Conservation (phyloP, 2,888 invertebrate genomes). For the Myopa tessellatipennis region DNA sequence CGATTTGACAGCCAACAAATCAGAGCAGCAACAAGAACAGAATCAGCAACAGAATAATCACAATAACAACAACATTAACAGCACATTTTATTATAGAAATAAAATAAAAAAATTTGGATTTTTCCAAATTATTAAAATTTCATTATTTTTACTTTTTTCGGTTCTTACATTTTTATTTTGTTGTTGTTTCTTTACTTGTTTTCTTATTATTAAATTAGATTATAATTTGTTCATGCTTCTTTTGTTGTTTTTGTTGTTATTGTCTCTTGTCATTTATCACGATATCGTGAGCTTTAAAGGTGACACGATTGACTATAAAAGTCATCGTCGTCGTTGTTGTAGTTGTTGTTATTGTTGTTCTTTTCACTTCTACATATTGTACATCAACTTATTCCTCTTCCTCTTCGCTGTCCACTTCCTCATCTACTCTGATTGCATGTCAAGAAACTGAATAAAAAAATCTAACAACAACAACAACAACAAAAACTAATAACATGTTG, state of each 20-base stretch:
- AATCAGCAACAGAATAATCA: no score
- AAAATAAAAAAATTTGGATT: no score
- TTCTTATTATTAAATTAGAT: background rate
- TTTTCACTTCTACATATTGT: background rate
- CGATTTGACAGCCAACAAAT: no score
- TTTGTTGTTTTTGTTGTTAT: background rate
- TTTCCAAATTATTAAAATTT: no score
- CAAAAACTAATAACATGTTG: conserved; percentile 25
- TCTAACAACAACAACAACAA: conserved; percentile 3
- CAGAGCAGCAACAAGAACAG: no score
- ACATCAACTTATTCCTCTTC: background rate
- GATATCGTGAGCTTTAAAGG: conserved; percentile 38
- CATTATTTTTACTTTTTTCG: no score
- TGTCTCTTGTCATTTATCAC: conserved; percentile 19
- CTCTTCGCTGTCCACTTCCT: background rate
- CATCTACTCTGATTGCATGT: background rate
- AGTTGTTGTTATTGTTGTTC: conserved; percentile 8
- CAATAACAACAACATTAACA: no score
- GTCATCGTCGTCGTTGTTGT: background rate
- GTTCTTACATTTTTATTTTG: background rate
- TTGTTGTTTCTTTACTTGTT: background rate
- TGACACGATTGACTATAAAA: conserved; percentile 34
- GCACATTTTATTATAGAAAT: no score
- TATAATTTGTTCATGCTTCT: background rate
- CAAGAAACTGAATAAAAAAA: background rate